Conservation (phyloP, 1,140 invertebrate species). For the Steinernema feltiae region DNA sequence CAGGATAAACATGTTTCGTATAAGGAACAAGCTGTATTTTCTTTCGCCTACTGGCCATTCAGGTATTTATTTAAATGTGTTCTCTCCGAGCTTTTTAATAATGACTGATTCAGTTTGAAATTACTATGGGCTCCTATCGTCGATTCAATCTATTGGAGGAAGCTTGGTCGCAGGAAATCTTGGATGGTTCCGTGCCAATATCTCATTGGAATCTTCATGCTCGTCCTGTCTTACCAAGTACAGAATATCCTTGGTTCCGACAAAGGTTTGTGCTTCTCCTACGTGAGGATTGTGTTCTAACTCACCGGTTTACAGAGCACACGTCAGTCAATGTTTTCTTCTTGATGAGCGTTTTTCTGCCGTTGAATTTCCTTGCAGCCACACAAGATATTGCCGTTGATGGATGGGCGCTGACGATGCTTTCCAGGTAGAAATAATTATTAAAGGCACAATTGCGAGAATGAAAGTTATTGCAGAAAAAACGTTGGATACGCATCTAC, state of each 20-base stretch:
- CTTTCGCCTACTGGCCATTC: conserved; percentile 95
- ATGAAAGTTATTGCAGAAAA: conserved; percentile 61
- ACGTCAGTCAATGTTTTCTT: conserved; percentile 71
- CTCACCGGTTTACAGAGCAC: conserved; percentile 34
- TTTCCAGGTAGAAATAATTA: conserved; percentile 69
- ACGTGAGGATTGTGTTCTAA: neutral
- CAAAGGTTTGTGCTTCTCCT: conserved; percentile 7
- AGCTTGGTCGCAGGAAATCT: conserved; percentile 85
- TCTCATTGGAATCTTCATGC: conserved; percentile 70
- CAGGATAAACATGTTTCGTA: conserved; percentile 83
- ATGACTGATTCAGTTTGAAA: conserved; percentile 68
- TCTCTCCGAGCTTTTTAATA: neutral
- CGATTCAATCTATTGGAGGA: conserved; percentile 76
- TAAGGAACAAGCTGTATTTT: conserved; percentile 91
- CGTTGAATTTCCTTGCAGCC: conserved; percentile 87
- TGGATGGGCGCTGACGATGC: conserved; percentile 98
- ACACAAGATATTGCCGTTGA: conserved; percentile 99
- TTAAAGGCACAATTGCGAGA: neutral
- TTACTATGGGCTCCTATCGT: conserved; percentile 95
- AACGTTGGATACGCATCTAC: conserved; percentile 99
- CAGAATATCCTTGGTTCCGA: conserved; percentile 70
- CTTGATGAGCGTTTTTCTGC: conserved; percentile 80
- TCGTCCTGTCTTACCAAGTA: conserved; percentile 72
- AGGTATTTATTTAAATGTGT: conserved; percentile 60
- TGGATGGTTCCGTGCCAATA: conserved; percentile 91